Conservation (phyloP, 2,113 vertebrate species). For the Leptobrachium ailaonicum region DNA sequence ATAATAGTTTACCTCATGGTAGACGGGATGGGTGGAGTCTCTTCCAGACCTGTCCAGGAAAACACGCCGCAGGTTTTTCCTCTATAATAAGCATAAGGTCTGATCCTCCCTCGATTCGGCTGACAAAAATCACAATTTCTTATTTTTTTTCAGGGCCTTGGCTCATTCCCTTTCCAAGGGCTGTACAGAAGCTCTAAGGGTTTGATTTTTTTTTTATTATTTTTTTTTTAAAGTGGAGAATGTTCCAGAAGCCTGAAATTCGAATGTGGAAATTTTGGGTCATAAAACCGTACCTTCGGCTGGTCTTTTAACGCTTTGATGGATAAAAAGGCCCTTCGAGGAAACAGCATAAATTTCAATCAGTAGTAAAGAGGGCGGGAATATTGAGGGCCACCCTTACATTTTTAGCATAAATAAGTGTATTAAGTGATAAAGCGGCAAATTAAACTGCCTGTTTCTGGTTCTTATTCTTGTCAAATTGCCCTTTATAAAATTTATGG, state of each 20-base stretch:
- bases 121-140: slow-evolving; percentile 9
- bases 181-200: slow-evolving; percentile 35
- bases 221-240: slow-evolving; percentile 22
- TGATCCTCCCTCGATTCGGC: slow-evolving; percentile 22
- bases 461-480: too few relatives aligned
- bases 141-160: slow-evolving; percentile 7
- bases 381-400: too few relatives aligned
- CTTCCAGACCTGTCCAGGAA: slow-evolving; percentile 22
- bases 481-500: too few relatives aligned
- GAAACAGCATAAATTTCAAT: too few relatives aligned
- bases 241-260: slow-evolving; percentile 21
- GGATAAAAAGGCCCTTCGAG: not conserved
- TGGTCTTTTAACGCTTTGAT: slow-evolving; percentile 11
- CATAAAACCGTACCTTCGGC: slow-evolving; percentile 2
- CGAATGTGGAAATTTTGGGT: slow-evolving; percentile 21
- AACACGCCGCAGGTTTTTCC: slow-evolving; percentile 5
- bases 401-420: too few relatives aligned
- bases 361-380: too few relatives aligned
- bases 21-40: slow-evolving; percentile 12
- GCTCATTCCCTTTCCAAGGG: slow-evolving; percentile 12
- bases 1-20: not conserved
- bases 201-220: not conserved
- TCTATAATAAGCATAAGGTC: not conserved
- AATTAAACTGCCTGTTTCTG: too few relatives aligned
- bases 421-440: too few relatives aligned